These are phyloP conservation scores for Aurelia sp. DNA, from an alignment of 30 jellyfish, hydroid and myxozoan species.

Conservation along the genomic window DNA sequence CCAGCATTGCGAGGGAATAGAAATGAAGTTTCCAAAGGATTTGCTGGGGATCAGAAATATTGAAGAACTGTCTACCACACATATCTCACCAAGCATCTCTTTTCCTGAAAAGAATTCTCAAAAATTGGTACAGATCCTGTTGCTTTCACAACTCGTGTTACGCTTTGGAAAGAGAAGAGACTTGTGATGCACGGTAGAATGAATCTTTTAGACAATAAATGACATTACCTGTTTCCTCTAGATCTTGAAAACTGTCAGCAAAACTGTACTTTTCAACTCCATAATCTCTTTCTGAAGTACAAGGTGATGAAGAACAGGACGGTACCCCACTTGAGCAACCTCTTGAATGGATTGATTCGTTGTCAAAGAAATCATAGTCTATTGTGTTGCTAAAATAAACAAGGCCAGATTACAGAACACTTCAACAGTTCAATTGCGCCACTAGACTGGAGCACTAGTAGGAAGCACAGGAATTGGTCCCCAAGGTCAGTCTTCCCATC, in stretches of 20 bases:
- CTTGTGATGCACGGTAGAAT: background rate
- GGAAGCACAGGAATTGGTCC: no score
- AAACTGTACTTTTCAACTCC: constrained; percentile 31
- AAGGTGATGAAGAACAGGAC: constrained; percentile 69
- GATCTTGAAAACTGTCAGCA: constrained; percentile 28
- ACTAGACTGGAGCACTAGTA: no score
- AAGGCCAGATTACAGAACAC: background rate
- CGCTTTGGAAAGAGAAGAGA: background rate
- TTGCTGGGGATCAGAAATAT: no score
- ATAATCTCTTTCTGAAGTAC: constrained; percentile 69
- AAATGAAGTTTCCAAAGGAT: no score
- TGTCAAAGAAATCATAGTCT: constrained; percentile 17
- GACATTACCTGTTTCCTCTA: constrained; percentile 2
- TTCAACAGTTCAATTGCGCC: no score
- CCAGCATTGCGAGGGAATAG: no score
- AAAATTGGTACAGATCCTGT: background rate
- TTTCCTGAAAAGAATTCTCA: background rate
- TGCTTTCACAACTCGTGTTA: background rate
- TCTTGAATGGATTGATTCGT: constrained; percentile 26
- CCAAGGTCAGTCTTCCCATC: background rate
- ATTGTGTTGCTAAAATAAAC: constrained; percentile 20
- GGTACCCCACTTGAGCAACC: constrained; percentile 64
- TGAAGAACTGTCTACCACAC: no score
- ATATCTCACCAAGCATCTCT: no score
- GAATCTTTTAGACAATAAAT: background rate